These are phyloP conservation scores for Andrena camellia DNA, from an alignment of 2,888 invertebrate genomes.

Conservation along the genomic window DNA sequence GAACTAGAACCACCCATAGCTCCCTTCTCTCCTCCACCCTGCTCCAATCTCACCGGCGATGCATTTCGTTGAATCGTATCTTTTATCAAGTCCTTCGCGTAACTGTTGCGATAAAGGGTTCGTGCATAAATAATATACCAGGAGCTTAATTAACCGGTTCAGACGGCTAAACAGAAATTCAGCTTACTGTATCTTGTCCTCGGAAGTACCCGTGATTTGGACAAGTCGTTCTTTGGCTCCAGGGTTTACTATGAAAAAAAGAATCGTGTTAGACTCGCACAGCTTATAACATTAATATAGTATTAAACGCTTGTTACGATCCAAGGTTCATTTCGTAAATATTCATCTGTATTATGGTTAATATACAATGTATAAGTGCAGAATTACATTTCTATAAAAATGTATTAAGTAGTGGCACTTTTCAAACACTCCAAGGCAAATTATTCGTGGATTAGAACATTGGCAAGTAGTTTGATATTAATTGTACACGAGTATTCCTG, in stretches of 20 bases:
- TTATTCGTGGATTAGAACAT: slow-evolving; percentile 51
- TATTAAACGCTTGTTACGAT: slow-evolving; percentile 31
- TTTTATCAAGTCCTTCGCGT: slow-evolving; percentile 97
- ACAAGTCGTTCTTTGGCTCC: slow-evolving; percentile 98
- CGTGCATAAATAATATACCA: background rate
- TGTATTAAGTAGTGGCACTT: slow-evolving; percentile 33
- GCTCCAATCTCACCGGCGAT: slow-evolving; percentile 93
- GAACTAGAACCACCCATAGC: slow-evolving; percentile 90
- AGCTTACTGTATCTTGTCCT: slow-evolving; percentile 96
- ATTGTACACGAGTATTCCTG: slow-evolving; percentile 36
- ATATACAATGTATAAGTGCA: slow-evolving; percentile 40
- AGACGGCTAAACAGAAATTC: background rate
- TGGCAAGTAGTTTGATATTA: slow-evolving; percentile 30
- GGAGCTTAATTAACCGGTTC: background rate
- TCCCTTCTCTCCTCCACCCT: slow-evolving; percentile 86
- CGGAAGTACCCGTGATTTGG: slow-evolving; percentile 97
- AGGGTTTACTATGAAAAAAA: slow-evolving; percentile 92
- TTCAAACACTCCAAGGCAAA: slow-evolving; percentile 41
- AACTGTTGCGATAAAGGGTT: slow-evolving; percentile 86
- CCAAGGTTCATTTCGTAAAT: slow-evolving; percentile 33
- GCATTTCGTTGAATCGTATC: slow-evolving; percentile 98
- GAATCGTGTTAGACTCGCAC: slow-evolving; percentile 14
- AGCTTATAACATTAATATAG: slow-evolving; percentile 45
- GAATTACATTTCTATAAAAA: slow-evolving; percentile 35
- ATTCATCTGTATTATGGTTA: slow-evolving; percentile 51